Percentiles rank a stretch among this genome's conserved stretches.
phyloP scores from a whole-genome alignment of 1,140 invertebrate genomes.

The Antheraea pernyi region DNA sequence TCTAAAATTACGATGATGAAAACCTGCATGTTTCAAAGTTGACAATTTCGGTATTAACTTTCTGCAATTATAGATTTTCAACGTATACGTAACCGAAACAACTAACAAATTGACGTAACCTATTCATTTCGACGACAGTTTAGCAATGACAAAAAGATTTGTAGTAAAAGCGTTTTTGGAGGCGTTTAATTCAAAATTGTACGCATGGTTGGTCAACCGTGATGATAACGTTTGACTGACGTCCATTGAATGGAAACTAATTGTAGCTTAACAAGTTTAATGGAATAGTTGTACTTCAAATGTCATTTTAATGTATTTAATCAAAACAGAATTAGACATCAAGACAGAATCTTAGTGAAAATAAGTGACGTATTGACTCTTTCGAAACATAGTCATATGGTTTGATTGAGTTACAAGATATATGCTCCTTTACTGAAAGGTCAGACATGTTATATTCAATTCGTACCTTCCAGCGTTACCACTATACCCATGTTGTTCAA shows the following conservation, averaged over 20 bases:
- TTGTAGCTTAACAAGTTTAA: background rate
- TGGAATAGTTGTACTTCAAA: background rate
- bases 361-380: too few species aligned
- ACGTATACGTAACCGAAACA: background rate
- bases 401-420: too few species aligned
- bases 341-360: too few species aligned
- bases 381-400: too few species aligned
- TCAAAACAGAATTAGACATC: too few species aligned
- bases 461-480: too few species aligned
- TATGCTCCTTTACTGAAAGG: too few species aligned
- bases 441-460: too few species aligned
- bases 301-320: background rate
- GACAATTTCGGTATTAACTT: background rate
- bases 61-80: constrained; percentile 2
- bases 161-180: background rate
- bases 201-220: background rate
- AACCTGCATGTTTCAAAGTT: background rate
- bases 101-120: constrained; percentile 1
- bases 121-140: background rate
- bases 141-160: background rate
- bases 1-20: background rate
- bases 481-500: too few species aligned
- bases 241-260: background rate
- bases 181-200: background rate
- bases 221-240: constrained; percentile 1